Evolutionary conservation across 2,888 invertebrate genomes (phyloP).

Genomic region (Pomacea canaliculata): DNA sequence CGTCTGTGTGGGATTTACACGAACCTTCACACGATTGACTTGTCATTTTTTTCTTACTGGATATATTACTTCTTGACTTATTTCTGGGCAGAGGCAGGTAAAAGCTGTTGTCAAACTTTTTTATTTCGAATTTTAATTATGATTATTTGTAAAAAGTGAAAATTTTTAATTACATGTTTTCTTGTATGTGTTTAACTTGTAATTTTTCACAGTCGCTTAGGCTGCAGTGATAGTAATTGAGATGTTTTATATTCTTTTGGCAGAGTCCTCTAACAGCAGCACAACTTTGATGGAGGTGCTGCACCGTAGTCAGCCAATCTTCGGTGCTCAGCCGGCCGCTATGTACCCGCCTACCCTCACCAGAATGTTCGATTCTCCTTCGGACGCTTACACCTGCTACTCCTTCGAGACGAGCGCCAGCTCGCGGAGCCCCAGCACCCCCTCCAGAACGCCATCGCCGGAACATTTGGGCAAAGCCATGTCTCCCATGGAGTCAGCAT

Average conservation of each 20-base stretch:
- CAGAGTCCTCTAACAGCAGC: conserved; percentile 15
- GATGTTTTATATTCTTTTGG: background rate
- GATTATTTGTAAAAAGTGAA: too few species aligned
- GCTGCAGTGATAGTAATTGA: background rate
- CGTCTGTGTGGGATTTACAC: too few species aligned
- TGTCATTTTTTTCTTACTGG: too few species aligned
- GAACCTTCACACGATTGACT: too few species aligned
- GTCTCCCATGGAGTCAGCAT: background rate
- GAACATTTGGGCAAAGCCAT: background rate
- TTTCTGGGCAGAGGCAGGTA: too few species aligned
- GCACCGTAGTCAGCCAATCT: conserved; percentile 29
- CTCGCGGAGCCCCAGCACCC: conserved; percentile 27
- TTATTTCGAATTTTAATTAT: too few species aligned
- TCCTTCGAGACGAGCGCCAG: conserved; percentile 32
- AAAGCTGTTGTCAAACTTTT: too few species aligned
- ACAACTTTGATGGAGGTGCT: conserved; percentile 37
- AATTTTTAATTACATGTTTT: too few species aligned
- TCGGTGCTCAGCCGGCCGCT: conserved; percentile 23
- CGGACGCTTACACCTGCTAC: conserved; percentile 38
- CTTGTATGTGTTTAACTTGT: background rate
- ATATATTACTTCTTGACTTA: too few species aligned
- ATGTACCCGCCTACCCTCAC: conserved; percentile 25
- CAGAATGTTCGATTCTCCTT: conserved; percentile 29
- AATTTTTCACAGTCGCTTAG: background rate
- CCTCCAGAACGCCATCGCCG: conserved; percentile 12